Base-by-base conservation (phyloP, 23 tunicate genomes). In the Styela clava region DNA sequence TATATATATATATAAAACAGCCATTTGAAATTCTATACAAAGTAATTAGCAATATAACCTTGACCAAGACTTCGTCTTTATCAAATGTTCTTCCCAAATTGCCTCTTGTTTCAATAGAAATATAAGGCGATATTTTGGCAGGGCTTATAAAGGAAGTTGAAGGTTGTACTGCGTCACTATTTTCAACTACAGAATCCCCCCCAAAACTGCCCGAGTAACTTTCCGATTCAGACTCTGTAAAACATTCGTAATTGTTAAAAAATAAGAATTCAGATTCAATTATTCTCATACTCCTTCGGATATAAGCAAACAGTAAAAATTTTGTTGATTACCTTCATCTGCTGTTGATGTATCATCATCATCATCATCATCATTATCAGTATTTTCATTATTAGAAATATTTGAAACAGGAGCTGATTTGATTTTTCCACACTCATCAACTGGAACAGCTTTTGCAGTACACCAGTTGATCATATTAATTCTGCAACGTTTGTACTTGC, bases 51-150 rank as follows among this genome's bases (percentile, higher is more conserved):
- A 21, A 29, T 16, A 20, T 9, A 20, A 88, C 73, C 63, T 83
- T 71, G 62, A 88, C 94, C 18, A 88, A 74, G 24, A 84, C 94
- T 72, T 88, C 94, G 25, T 88, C 94, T 26, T 63, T 65, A 35
- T 88, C 79, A 37, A 88, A 88, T 18, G 94, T 69, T 64, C 87
- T 86, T 18, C 88, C 94, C 2, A 83, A 79, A 64, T 73, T 71
- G 26, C 74, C 26, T 72, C 69, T 88, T 51, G 88, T 79, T 25
- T 79, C 78, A 71, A 88, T 79, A 2, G 33, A 63, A 63, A 88
- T 88, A n/a, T 2, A 69, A 25, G 62, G 31, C 3, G 81, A 52
- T 23, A 35, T 27, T 9, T 44, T 27, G 5, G 77, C 56, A 44
- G 56, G 56, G 7, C 12, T 44, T 7, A 44, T 5, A 7, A 44